phyloP scores from a whole-genome alignment of 2,797 vertebrate genomes.

The Semaprochilodus insignis region DNA sequence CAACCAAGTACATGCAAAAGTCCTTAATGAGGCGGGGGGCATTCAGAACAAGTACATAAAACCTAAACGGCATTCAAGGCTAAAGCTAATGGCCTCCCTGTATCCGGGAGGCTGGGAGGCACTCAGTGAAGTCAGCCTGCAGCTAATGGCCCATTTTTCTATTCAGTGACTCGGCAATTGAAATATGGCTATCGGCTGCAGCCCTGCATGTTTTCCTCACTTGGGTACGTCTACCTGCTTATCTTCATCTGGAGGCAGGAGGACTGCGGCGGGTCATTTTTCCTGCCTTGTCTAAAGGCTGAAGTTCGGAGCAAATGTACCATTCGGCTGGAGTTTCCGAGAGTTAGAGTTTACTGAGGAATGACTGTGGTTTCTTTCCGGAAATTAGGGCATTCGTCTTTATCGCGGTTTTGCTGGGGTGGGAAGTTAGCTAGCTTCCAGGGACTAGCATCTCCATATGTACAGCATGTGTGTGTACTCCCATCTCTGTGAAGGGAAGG shows the following conservation, averaged over 20 bases:
- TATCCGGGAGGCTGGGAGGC: background rate
- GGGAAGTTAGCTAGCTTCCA: no score
- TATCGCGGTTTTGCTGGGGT: no score
- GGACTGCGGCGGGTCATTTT: constrained; percentile 29
- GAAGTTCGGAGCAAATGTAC: background rate
- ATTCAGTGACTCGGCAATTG: constrained; percentile 47
- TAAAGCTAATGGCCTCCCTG: constrained; percentile 18
- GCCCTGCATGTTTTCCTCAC: constrained; percentile 13
- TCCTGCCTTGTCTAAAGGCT: constrained; percentile 12
- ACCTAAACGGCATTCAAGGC: constrained; percentile 12
- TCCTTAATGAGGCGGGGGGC: background rate
- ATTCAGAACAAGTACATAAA: constrained; percentile 4
- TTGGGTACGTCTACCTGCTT: constrained; percentile 21
- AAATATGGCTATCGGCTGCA: constrained; percentile 25
- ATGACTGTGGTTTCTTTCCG: no score
- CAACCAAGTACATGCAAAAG: background rate
- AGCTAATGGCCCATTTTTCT: constrained; percentile 54
- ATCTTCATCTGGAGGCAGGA: constrained; percentile 36
- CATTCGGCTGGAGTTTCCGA: background rate
- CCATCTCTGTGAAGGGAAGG: no score
- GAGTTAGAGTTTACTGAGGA: background rate
- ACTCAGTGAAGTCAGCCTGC: constrained; percentile 34
- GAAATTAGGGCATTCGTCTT: no score
- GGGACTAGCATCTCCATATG: no score
- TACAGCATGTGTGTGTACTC: no score